These are phyloP conservation scores for Neodiprion pinetum DNA, from an alignment of 1,140 invertebrate species.

Conservation along the genomic window DNA sequence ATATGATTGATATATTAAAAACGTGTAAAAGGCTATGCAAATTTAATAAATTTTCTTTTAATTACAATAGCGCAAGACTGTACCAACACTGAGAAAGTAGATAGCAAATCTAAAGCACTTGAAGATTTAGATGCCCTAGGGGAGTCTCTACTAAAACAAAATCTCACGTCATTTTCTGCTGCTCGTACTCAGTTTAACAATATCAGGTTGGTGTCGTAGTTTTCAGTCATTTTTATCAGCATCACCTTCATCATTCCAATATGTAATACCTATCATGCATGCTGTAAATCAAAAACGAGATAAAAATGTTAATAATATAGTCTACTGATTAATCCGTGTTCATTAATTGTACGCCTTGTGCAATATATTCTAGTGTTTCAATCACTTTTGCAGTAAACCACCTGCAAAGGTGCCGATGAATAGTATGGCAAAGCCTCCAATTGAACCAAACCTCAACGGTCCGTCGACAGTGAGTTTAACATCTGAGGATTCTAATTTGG, in stretches of 20 bases:
- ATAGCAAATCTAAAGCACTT: slow-evolving; percentile 67
- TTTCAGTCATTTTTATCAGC: background rate
- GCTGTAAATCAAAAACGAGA: background rate
- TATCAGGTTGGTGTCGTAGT: background rate
- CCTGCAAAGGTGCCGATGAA: slow-evolving; percentile 77
- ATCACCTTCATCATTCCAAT: background rate
- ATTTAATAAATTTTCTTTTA: too few species aligned
- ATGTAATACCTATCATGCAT: background rate
- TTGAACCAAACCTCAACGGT: slow-evolving; percentile 25
- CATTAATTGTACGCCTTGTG: slow-evolving; percentile 7
- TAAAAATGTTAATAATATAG: background rate
- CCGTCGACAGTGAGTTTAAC: slow-evolving; percentile 12
- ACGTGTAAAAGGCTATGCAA: too few species aligned
- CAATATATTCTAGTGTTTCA: background rate
- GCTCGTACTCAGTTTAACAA: slow-evolving; percentile 11
- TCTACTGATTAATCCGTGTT: background rate
- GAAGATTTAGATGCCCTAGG: slow-evolving; percentile 79
- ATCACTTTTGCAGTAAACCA: slow-evolving; percentile 61
- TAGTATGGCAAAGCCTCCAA: slow-evolving; percentile 61
- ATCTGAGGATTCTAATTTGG: background rate
- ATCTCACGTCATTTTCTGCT: slow-evolving; percentile 58
- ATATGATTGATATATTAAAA: too few species aligned
- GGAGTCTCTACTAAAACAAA: slow-evolving; percentile 76
- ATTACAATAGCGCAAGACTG: slow-evolving; percentile 36
- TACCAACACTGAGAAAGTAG: slow-evolving; percentile 49